Conservation (phyloP, 30 jellyfish, hydroid and myxozoan species). For the Nemopilema nomurai region DNA sequence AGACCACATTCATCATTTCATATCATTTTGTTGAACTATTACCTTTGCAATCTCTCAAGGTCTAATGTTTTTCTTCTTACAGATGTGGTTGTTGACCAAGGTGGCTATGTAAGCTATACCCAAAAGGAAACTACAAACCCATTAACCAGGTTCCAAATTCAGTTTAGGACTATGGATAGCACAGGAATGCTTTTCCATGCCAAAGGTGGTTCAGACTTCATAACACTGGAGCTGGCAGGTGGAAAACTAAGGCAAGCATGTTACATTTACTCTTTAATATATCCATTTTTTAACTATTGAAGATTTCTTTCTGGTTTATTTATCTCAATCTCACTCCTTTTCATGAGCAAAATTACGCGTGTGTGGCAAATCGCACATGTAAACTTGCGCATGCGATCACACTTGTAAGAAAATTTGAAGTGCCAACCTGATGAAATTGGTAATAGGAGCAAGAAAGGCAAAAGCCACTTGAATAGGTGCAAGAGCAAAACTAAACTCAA, state of each 20-base stretch:
- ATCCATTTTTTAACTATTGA: not conserved
- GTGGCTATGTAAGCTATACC: slow-evolving; percentile 59
- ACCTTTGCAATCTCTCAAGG: too few species aligned
- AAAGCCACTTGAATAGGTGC: not conserved
- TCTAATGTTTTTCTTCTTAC: not conserved
- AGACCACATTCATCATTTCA: too few species aligned
- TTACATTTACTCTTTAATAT: not conserved
- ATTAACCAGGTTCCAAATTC: slow-evolving; percentile 21
- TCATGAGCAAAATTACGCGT: too few species aligned
- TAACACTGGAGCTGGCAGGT: slow-evolving; percentile 59
- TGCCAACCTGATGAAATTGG: too few species aligned
- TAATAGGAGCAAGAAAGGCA: too few species aligned
- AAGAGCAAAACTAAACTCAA: not conserved
- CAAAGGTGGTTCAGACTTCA: slow-evolving; percentile 50
- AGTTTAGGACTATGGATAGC: slow-evolving; percentile 49
- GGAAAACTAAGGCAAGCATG: slow-evolving; percentile 57
- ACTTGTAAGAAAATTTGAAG: too few species aligned
- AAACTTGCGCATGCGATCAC: too few species aligned
- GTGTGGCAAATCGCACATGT: too few species aligned
- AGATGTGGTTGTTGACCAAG: slow-evolving; percentile 46
- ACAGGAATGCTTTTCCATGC: slow-evolving; percentile 73
- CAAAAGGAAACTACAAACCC: slow-evolving; percentile 16
- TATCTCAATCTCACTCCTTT: too few species aligned
- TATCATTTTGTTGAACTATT: too few species aligned
- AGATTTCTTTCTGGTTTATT: too few species aligned